Base-by-base conservation (phyloP, 2,888 invertebrate genomes). In the Sarcophaga variegata region DNA sequence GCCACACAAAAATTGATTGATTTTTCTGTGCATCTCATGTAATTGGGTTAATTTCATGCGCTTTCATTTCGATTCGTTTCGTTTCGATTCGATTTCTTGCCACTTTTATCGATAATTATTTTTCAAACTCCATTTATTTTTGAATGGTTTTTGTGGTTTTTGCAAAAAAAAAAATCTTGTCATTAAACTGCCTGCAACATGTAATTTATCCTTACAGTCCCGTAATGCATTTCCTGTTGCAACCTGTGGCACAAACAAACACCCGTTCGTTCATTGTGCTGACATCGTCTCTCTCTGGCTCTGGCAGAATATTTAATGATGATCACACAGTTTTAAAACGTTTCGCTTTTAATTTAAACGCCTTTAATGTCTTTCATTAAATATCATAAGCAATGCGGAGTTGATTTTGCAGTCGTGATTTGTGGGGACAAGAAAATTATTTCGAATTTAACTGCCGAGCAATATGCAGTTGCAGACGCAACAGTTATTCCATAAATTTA, bases 1-100 rank as follows among this genome's bases (percentile, higher is more conserved):
- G 37, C 37, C 37, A 37, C 37, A 37, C 37, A 37, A 37, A 84
- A 84, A 69, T 81, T 60, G 63, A 74, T 81, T 78, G 74, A 83
- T 80, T 78, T 79, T 71, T 70, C 22, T 64, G 25, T 37, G 37
- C 59, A 4, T 74, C 66, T 77, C 76, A 20, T 66, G 71, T 87
- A 87, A 87, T 84, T 87, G 86, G 86, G 86, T 87, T 84, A 84
- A 87, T 87, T 81, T 87, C 70, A 87, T 87, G 83, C 77, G 54
- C 82, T 60, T 81, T 37, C 37, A 8, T 6, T 37, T 8, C 5
- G 49, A n/a, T n/a, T 62, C 20, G 17, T 3, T 27, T 37, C 37
- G 37, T 6, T 37, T 8, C 5, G 49, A n/a, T n/a, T 62, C 20
- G 17, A 62, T 75, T 81, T 83, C 83, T 75, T 81, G 83, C 17